Evolutionary conservation across 2,113 vertebrate genomes (phyloP).

Genomic region (Myodes glareolus): DNA sequence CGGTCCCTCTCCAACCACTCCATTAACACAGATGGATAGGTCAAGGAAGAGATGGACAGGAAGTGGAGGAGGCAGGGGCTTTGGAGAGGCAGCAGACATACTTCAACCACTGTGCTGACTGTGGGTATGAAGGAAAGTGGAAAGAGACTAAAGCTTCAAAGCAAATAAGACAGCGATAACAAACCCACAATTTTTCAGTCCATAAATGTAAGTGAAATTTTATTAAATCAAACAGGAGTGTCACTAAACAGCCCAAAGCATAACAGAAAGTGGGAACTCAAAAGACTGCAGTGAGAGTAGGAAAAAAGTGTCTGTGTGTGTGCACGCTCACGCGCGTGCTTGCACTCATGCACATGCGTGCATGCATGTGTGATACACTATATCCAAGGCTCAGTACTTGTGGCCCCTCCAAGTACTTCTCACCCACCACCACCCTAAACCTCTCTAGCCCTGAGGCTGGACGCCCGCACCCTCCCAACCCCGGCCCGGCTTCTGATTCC

Average conservation of each 20-base stretch:
- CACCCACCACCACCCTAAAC: not conserved
- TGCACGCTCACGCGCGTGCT: no score
- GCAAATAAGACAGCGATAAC: not conserved
- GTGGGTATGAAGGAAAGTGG: fast-evolving
- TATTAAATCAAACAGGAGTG: not conserved
- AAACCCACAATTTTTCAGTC: not conserved
- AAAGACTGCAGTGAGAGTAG: not conserved
- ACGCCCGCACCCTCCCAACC: no score
- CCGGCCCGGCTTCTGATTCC: not conserved
- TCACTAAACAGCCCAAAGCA: not conserved
- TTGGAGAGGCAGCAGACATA: not conserved
- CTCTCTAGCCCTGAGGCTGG: not conserved
- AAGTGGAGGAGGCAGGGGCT: not conserved
- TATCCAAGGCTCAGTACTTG: not conserved
- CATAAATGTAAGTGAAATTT: not conserved
- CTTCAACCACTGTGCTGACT: no score
- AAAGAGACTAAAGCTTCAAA: not conserved
- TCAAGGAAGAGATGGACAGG: not conserved
- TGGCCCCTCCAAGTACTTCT: not conserved
- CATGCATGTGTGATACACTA: not conserved
- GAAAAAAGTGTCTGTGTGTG: not conserved
- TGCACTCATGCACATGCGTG: no score
- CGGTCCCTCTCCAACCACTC: not conserved
- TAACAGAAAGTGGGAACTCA: not conserved
- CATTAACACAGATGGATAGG: not conserved